Evolutionary conservation across 2,797 vertebrate genomes (phyloP), one percentile per base, ranked within the genome.

Genomic region (Leptoclinus maculatus): DNA sequence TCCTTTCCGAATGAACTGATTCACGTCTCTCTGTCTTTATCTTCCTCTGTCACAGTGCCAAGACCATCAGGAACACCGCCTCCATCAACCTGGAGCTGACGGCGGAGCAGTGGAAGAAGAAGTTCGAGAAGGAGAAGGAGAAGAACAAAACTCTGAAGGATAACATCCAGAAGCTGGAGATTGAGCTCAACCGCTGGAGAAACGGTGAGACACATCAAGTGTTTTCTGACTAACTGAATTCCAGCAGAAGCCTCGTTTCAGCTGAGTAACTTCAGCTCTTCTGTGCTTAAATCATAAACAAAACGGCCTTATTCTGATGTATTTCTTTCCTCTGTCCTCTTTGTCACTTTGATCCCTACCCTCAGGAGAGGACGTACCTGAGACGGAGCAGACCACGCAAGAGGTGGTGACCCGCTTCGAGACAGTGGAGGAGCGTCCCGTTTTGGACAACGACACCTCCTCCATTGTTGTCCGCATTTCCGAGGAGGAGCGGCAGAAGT

Each of bases 31-130:
- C 1, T n/a, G 10, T 56, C 16, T 59, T 59, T 25, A 7, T 49
- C 16, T 59, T 62, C 34, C 3, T 65, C 14, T 4, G 10, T 57
- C 58, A 14, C 82, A 96, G 95, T 27, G 95, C 95, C 27, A 99
- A 99, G 95, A 99, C 98, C 45, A 99, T 99, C 92, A 99, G 97
- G 94, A 99, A 99, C 91, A 98, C 97, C 0, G 98, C 98, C 54
- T 98, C 96, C 66, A 96, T 99, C 86, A 99, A 99, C 74, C 94
- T 99, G 94, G 98, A 99, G 90, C 93, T 99, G 93, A 99, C 98
- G 0, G 98, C 98, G 0, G 98, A 99, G 89, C 97, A 99, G 94
- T 99, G 98, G 98, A 99, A 98, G 95, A 99, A 96, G 90, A 99
- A 99, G 87, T 99, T 96, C 0, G 98, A 99, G 90, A 98, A 97